Conservation (phyloP, 1,140 invertebrate species). For the Lordiphosa clarofinis region DNA sequence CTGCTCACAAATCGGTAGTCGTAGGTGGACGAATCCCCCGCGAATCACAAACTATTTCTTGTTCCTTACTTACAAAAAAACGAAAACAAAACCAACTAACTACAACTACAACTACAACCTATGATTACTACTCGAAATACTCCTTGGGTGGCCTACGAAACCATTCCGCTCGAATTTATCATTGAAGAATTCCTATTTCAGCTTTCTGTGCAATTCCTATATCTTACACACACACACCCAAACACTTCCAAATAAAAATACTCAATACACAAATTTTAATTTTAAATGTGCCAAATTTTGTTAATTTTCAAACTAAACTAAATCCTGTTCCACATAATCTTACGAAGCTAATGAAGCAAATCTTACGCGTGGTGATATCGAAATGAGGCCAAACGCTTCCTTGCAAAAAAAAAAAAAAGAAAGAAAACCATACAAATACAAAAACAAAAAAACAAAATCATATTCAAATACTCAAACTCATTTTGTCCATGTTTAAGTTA, state of each 20-base stretch:
- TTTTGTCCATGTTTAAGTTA: slow-evolving; percentile 20
- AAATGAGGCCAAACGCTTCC: slow-evolving; percentile 75
- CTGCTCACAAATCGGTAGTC: slow-evolving; percentile 72
- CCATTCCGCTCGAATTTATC: slow-evolving; percentile 48
- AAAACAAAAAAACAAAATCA: not conserved
- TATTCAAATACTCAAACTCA: slow-evolving; percentile 3
- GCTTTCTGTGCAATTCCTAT: slow-evolving; percentile 75
- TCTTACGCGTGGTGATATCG: slow-evolving; percentile 68
- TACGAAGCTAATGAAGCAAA: slow-evolving; percentile 68
- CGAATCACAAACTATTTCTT: slow-evolving; percentile 59
- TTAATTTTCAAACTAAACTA: slow-evolving; percentile 32
- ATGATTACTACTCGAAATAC: slow-evolving; percentile 46
- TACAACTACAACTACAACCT: slow-evolving; percentile 29
- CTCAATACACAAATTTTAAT: slow-evolving; percentile 64
- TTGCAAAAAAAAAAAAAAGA: slow-evolving; percentile 24
- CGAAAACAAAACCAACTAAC: slow-evolving; percentile 28
- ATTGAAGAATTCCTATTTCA: slow-evolving; percentile 72
- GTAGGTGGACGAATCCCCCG: slow-evolving; percentile 1
- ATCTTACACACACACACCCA: slow-evolving; percentile 31
- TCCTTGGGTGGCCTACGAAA: slow-evolving; percentile 20
- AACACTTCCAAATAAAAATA: slow-evolving; percentile 67
- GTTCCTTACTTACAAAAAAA: slow-evolving; percentile 65
- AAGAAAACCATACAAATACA: slow-evolving; percentile 1
- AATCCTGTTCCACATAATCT: slow-evolving; percentile 33
- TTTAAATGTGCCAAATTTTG: slow-evolving; percentile 76